Evolutionary conservation across 2,113 vertebrate species (phyloP).

Genomic region (Scortum barcoo): DNA sequence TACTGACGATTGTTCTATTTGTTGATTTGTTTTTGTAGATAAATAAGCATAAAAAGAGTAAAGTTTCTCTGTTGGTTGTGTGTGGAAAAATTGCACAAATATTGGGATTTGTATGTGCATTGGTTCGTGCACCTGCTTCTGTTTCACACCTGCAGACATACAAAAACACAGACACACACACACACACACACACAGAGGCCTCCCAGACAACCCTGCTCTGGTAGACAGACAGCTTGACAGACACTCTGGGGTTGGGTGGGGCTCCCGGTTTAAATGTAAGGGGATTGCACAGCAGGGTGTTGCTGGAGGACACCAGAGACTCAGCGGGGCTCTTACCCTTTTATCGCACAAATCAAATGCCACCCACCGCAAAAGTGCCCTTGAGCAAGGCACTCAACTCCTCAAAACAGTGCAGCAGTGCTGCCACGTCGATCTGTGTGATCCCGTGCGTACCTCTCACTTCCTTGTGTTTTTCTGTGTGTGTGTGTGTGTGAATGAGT

Average conservation of each 20-base stretch:
- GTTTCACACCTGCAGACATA: neutral
- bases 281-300: slow-evolving; percentile 24
- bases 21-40: neutral
- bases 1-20: neutral
- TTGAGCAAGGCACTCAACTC: slow-evolving; percentile 56
- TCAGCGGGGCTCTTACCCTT: slow-evolving; percentile 50
- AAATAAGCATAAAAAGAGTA: neutral
- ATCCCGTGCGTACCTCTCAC: slow-evolving; percentile 30
- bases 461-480: slow-evolving; percentile 29
- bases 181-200: no score
- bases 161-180: slow-evolving; percentile 4
- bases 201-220: slow-evolving; percentile 7
- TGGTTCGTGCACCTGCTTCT: neutral
- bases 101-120: neutral
- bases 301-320: slow-evolving; percentile 41
- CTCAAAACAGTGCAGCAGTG: slow-evolving; percentile 38
- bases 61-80: neutral
- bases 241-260: slow-evolving; percentile 22
- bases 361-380: slow-evolving; percentile 38
- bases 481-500: slow-evolving; percentile 10
- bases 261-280: slow-evolving; percentile 40
- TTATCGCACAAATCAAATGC: slow-evolving; percentile 53
- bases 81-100: neutral
- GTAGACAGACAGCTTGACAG: slow-evolving; percentile 45
- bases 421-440: slow-evolving; percentile 33